A percentile compares a stretch with the other conserved stretches of the same genome.
Evolutionary conservation across 1,140 invertebrate species (phyloP).

Genomic region (Pygmarrhopalites habei): DNA sequence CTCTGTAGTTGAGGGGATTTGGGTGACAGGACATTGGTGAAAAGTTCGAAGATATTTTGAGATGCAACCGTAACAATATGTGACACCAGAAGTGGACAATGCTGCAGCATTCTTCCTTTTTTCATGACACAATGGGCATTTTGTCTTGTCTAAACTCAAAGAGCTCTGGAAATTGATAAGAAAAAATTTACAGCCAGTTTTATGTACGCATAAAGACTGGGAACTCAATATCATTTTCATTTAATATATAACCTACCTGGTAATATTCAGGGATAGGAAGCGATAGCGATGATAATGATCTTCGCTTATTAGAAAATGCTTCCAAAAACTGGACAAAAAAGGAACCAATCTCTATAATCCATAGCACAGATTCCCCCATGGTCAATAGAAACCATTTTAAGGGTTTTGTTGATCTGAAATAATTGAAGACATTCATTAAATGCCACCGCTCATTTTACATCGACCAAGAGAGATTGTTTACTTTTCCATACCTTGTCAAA

Average conservation of each 20-base stretch:
- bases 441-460: no score
- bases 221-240: no score
- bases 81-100: slow-evolving; percentile 26
- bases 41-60: slow-evolving; percentile 14
- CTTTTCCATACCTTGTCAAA: no score
- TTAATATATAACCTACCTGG: no score
- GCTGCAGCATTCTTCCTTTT: slow-evolving; percentile 21
- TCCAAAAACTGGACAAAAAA: slow-evolving; percentile 35
- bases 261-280: slow-evolving; percentile 22
- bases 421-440: background rate
- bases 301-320: slow-evolving; percentile 22
- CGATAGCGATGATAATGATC: slow-evolving; percentile 6
- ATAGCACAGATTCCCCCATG: slow-evolving; percentile 24
- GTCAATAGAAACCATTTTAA: slow-evolving; percentile 4
- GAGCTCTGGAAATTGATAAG: background rate
- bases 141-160: slow-evolving; percentile 8
- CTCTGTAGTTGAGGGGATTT: slow-evolving; percentile 9
- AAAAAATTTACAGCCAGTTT: no score
- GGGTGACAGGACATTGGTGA: slow-evolving; percentile 20
- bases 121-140: slow-evolving; percentile 26
- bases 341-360: slow-evolving; percentile 23
- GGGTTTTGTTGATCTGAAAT: background rate
- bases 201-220: no score
- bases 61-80: slow-evolving; percentile 28
- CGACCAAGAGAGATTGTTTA: no score